Evolutionary conservation across 2,113 vertebrate genomes (phyloP).

Genomic region (Rutilus rutilus): DNA sequence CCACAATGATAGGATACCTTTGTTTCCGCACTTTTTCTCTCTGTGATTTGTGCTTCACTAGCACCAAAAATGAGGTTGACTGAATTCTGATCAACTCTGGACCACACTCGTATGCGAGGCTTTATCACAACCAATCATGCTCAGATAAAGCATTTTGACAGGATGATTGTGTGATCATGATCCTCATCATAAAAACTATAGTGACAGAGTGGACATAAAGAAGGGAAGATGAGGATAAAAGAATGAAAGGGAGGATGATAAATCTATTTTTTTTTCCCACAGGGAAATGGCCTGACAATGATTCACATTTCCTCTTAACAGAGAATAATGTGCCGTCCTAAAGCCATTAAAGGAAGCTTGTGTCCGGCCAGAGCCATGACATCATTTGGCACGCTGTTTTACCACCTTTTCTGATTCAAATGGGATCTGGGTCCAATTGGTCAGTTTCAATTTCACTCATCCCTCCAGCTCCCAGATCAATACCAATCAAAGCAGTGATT

Average conservation of each 20-base stretch:
- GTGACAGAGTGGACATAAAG: constrained; percentile 38
- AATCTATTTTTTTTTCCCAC: constrained; percentile 2
- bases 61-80: constrained; percentile 3
- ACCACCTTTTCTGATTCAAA: constrained; percentile 43
- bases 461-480: constrained; percentile 64
- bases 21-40: constrained; percentile 18
- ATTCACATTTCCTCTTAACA: constrained; percentile 32
- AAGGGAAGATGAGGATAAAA: constrained; percentile 19
- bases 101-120: background rate
- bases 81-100: constrained; percentile 12
- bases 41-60: background rate
- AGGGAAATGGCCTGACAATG: constrained; percentile 26
- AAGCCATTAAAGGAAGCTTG: constrained; percentile 41
- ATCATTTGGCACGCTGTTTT: constrained; percentile 36
- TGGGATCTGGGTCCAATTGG: constrained; percentile 42
- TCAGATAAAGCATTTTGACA: constrained; percentile 18
- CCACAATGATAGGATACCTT: constrained; percentile 36
- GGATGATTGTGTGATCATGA: constrained; percentile 29
- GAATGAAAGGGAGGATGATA: constrained; percentile 32
- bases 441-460: constrained; percentile 53
- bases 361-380: constrained; percentile 44
- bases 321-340: constrained; percentile 35
- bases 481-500: constrained; percentile 78
- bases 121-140: constrained; percentile 1
- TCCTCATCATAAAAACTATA: constrained; percentile 28